Conservation (phyloP, 2,888 invertebrate species). For the Neoitamus cyanurus region DNA sequence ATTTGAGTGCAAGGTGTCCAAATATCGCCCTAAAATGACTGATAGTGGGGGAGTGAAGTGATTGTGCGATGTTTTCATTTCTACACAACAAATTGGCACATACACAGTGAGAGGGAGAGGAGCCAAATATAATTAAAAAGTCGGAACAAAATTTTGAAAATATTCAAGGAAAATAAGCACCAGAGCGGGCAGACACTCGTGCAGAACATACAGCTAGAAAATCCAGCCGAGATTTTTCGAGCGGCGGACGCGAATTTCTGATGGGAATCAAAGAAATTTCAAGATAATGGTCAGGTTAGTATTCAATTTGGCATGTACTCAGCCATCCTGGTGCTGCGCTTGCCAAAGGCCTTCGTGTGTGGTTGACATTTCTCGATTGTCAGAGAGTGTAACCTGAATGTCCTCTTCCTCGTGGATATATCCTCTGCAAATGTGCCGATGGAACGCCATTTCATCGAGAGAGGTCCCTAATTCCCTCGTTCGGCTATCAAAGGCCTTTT, state of each 20-base stretch:
- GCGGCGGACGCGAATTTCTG: neutral
- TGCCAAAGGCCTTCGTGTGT: conserved; percentile 44
- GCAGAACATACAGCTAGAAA: neutral
- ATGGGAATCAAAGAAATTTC: conserved; percentile 37
- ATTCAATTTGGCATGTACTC: conserved; percentile 36
- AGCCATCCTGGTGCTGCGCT: conserved; percentile 38
- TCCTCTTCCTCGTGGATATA: conserved; percentile 26
- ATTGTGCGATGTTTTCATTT: conserved; percentile 47
- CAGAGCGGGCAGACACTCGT: neutral
- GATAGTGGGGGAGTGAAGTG: conserved; percentile 26
- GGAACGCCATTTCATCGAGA: neutral
- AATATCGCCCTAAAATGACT: conserved; percentile 4
- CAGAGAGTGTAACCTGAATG: conserved; percentile 39
- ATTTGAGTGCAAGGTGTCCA: neutral
- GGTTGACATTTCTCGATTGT: conserved; percentile 44
- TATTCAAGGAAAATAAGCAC: neutral
- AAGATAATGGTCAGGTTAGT: conserved; percentile 47
- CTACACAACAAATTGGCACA: conserved; percentile 41
- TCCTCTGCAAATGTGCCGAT: neutral
- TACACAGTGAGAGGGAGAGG: conserved; percentile 38
- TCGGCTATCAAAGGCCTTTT: neutral
- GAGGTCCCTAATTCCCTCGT: neutral
- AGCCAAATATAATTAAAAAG: conserved; percentile 31
- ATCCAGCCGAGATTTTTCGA: neutral
- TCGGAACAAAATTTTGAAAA: conserved; percentile 17